A percentile compares a stretch with the other conserved stretches of the same genome.
Conservation (phyloP, 2,113 vertebrate genomes). For the Sorex araneus region DNA sequence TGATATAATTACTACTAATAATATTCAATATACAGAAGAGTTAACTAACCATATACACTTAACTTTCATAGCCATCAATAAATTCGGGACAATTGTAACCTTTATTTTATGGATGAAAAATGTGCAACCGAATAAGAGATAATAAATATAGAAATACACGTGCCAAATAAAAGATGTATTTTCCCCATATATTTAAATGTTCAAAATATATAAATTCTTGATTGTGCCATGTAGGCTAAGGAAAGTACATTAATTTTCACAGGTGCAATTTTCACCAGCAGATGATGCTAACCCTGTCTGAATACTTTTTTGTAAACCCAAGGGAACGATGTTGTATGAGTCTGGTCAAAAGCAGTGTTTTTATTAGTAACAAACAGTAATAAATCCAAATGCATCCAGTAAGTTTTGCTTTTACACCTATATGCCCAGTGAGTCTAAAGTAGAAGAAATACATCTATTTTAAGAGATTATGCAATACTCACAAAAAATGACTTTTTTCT, state of each 20-base stretch:
- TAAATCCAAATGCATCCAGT: neutral
- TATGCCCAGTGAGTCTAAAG: neutral
- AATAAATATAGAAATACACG: neutral
- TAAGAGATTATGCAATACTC: neutral
- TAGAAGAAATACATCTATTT: neutral
- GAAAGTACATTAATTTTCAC: slow-evolving; percentile 61
- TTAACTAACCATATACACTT: neutral
- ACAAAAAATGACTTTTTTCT: neutral
- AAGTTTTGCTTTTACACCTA: neutral
- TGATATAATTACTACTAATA: neutral
- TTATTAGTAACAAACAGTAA: slow-evolving; percentile 56
- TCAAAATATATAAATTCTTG: slow-evolving; percentile 82
- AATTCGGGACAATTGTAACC: neutral
- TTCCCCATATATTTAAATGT: slow-evolving; percentile 41
- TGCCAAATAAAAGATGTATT: no score
- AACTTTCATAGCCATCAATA: neutral
- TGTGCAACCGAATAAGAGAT: neutral
- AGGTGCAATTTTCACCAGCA: slow-evolving; percentile 65
- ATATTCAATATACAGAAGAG: neutral
- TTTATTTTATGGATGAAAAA: neutral
- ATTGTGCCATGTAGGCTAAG: slow-evolving; percentile 48
- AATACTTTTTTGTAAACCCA: slow-evolving; percentile 65
- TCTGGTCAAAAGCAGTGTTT: slow-evolving; percentile 46
- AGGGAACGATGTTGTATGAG: slow-evolving; percentile 49
- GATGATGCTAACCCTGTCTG: slow-evolving; percentile 55